Evolutionary conservation across 2,888 invertebrate species (phyloP), one percentile per base, ranked within the genome.

Genomic region (Zaprionus bogoriensis): DNA sequence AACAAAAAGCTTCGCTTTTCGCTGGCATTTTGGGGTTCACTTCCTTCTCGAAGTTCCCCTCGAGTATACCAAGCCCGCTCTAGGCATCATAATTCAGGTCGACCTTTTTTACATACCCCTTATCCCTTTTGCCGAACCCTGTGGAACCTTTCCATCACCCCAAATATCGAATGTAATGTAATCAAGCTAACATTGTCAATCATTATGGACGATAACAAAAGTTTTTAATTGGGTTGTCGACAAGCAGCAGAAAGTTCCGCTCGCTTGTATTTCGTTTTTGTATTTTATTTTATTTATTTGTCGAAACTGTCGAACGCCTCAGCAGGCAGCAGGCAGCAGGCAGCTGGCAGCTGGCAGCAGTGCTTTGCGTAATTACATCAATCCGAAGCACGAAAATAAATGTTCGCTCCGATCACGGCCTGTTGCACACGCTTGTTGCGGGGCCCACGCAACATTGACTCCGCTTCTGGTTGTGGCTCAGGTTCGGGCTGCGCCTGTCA

Each of bases 161-260:
- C n/a, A n/a, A n/a, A n/a, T 44, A 47, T 52, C 14, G 25, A 75
- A 61, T 72, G 48, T 50, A 57, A 71, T 74, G 51, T 75, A 85
- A 82, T 75, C 79, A 85, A 81, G 59, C 69, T 72, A 58, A 57
- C 66, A 78, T 74, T 74, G 54, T 23, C 60, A 65, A 58, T 65
- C 62, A 64, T 50, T 51, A 46, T 62, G 69, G 42, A n/a, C 52
- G 71, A 72, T 78, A 67, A 75, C 66, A 82, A 82, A 79, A 65
- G 75, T 85, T 78, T 74, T 82, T 85, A 80, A 80, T 85, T 80
- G 83, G 86, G 76, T 82, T 75, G 76, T 52, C 65, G 36, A 20
- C 52, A 54, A 17, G 17, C 17, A 36, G 14, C 7, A 36, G 17
- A 17, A 36, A 39, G n/a, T 20, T n/a, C 19, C 20, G 17, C 22